Conservation (phyloP, 92 coral and sea anemone species). For the Phenganax stokvisi region DNA sequence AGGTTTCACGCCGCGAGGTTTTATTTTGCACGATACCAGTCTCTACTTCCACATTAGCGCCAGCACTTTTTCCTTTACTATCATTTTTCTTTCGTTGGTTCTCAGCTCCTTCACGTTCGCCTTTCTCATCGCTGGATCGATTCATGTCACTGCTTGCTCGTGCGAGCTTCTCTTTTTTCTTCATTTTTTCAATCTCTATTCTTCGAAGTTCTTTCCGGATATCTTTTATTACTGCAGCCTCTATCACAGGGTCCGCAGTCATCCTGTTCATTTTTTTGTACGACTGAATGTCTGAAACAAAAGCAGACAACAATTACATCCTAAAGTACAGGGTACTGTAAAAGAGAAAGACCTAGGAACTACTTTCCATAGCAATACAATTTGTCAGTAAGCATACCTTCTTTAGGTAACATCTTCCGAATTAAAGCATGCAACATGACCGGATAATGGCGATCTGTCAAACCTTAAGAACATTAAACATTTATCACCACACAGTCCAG, state of each 20-base stretch:
- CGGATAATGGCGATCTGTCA: constrained; percentile 69
- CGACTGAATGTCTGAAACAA: constrained; percentile 24
- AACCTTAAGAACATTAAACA: constrained; percentile 47
- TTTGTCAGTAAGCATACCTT: not conserved
- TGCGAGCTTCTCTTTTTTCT: not conserved
- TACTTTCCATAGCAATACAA: not conserved
- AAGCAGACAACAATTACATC: not conserved
- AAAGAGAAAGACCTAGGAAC: not conserved
- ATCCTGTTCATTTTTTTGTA: constrained; percentile 11
- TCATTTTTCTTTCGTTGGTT: not conserved
- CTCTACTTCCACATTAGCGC: not conserved
- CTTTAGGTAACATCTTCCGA: constrained; percentile 40
- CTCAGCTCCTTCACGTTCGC: not conserved
- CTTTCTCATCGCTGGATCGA: not conserved
- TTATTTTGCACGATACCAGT: not conserved
- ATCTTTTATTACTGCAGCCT: constrained; percentile 31
- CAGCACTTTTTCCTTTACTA: not conserved
- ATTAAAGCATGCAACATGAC: constrained; percentile 67
- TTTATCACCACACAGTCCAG: not conserved
- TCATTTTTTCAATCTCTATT: constrained; percentile 2
- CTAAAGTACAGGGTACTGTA: too few relatives aligned
- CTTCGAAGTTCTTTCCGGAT: constrained; percentile 24
- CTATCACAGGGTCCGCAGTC: constrained; percentile 21
- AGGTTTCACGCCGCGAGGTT: not conserved
- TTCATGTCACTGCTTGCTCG: constrained; percentile 13